Base-by-base conservation (phyloP, 2,797 vertebrate genomes). In the Enteromius argenteus region DNA sequence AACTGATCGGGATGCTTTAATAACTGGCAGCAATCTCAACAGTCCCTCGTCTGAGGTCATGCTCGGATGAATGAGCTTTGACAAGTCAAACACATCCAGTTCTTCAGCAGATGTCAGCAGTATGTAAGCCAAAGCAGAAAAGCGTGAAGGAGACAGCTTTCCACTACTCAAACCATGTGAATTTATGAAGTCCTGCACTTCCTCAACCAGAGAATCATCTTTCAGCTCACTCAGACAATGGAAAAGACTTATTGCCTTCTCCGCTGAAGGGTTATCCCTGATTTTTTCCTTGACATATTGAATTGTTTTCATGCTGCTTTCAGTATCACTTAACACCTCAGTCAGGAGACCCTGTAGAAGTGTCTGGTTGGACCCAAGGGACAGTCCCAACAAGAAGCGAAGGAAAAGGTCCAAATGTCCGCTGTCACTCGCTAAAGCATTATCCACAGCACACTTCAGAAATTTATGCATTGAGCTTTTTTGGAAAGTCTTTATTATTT, bases 341-440 rank as follows among this genome's bases (percentile, higher is more conserved):
- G 67, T 76, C 21, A 79, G 58, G 27, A 79, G 58, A 3, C 23
- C 30, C 77, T 72, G n/a, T n/a, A 86, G 10, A 42, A 56, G 44
- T 13, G 49, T 73, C 53, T 83, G 74, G 32, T 83, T 79, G 56
- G 74, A 86, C 49, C 51, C 32, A 30, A 79, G 68, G 1, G 80
- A 86, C 30, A 83, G 60, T 30, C 80, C 74, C 27, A 85, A 53
- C 37, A 86, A 80, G 27, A 86, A 84, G 68, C 77, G 85, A 23
- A 86, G 76, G 71, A 75, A 84, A 56, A 86, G 81, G 49, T 86
- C 81, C 37, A 86, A 60, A 56, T 84, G 85, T 84, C 85, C 85
- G 69, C 42, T 69, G 35, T 87, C 42, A 32, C 79, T 85, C 19
- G 69, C 79, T 62, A 87, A 76, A 58, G 83, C 79, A 58, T 49